Conservation (phyloP, 2,797 vertebrate genomes). For the Babyrousa celebensis region DNA sequence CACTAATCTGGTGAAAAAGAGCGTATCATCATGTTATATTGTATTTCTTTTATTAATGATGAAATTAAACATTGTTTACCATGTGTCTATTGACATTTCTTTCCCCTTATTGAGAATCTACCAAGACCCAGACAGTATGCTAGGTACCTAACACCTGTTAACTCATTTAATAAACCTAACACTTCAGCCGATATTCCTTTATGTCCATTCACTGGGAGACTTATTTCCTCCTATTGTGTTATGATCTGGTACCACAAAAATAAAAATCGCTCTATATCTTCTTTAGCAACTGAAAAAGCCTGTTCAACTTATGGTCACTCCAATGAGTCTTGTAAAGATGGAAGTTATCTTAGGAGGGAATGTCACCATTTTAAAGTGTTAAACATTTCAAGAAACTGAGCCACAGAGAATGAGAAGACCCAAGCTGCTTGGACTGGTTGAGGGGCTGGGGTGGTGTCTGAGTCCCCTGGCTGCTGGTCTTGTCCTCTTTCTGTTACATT, state of each 20-base stretch:
- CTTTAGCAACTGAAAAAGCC: background rate
- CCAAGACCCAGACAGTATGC: background rate
- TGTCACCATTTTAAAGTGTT: background rate
- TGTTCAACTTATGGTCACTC: background rate
- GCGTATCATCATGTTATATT: background rate
- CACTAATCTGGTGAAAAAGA: background rate
- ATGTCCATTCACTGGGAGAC: background rate
- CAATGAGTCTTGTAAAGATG: background rate
- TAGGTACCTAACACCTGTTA: background rate
- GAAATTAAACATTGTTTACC: background rate
- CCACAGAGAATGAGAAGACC: background rate
- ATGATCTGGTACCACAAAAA: background rate
- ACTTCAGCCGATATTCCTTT: background rate
- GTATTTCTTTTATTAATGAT: background rate
- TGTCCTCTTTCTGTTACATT: background rate
- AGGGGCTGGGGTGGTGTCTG: background rate
- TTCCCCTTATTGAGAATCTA: background rate
- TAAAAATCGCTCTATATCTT: background rate
- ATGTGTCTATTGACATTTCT: background rate
- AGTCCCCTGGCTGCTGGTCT: background rate
- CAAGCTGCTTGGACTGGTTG: background rate
- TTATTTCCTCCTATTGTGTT: background rate
- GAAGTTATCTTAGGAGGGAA: background rate
- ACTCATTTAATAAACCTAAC: background rate
- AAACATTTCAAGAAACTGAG: constrained; percentile 6